These are phyloP conservation scores for Drosophila neonasuta DNA, from an alignment of 2,888 invertebrate species.

Conservation along the genomic window DNA sequence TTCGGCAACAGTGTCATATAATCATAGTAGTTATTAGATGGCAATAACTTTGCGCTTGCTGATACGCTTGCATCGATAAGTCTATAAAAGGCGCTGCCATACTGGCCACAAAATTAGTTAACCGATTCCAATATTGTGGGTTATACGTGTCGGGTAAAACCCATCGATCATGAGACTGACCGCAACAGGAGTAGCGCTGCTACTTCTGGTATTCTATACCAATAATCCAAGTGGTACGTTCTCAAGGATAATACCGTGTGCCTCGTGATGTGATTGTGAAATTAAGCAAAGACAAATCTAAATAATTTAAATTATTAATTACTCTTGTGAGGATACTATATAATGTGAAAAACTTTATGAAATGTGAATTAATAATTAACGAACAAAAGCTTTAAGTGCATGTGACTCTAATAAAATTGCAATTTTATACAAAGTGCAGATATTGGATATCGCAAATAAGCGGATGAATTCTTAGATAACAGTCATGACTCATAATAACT, in stretches of 20 bases:
- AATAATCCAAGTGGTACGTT: slow-evolving; percentile 77
- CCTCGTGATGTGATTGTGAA: slow-evolving; percentile 18
- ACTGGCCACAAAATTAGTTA: slow-evolving; percentile 65
- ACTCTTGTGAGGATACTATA: too few species aligned
- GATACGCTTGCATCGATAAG: slow-evolving; percentile 48
- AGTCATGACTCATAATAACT: slow-evolving; percentile 10
- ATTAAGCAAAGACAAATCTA: background rate
- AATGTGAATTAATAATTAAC: background rate
- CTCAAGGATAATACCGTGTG: slow-evolving; percentile 17
- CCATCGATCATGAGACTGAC: slow-evolving; percentile 72
- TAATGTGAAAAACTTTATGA: too few species aligned
- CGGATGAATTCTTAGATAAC: slow-evolving; percentile 9
- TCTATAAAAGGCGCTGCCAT: slow-evolving; percentile 73
- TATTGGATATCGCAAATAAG: background rate
- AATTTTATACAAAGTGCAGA: too few species aligned
- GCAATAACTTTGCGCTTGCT: slow-evolving; percentile 50
- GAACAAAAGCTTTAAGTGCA: background rate
- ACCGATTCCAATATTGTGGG: slow-evolving; percentile 63
- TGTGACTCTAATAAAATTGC: background rate
- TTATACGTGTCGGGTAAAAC: slow-evolving; percentile 64
- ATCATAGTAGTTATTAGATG: slow-evolving; percentile 61
- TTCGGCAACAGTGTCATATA: slow-evolving; percentile 61
- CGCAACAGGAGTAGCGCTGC: slow-evolving; percentile 66
- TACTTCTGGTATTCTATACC: slow-evolving; percentile 66
- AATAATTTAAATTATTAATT: background rate